phyloP scores from a whole-genome alignment of 2,888 invertebrate species.

The Blastobasis adustella region DNA sequence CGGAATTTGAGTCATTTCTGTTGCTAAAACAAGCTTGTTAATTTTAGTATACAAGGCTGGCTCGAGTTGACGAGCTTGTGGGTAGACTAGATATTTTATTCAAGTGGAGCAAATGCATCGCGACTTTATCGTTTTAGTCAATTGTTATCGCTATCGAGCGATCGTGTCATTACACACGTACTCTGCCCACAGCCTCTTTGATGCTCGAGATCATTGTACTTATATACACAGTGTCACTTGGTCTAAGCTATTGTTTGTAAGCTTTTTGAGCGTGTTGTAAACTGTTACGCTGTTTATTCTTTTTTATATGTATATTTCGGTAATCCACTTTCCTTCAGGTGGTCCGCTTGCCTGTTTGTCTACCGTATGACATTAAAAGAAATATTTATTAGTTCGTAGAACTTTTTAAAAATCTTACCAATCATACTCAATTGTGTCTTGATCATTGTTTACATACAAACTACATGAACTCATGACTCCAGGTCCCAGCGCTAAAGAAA shows the following conservation, averaged over 20 bases:
- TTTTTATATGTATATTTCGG: too few relatives aligned
- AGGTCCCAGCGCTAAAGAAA: too few relatives aligned
- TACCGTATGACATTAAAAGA: too few relatives aligned
- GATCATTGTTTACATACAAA: too few relatives aligned
- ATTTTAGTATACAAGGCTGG: slow-evolving; percentile 3
- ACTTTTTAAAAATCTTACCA: too few relatives aligned
- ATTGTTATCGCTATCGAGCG: slow-evolving; percentile 51
- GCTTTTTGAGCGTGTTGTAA: too few relatives aligned
- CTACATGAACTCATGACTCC: too few relatives aligned
- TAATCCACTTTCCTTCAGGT: too few relatives aligned
- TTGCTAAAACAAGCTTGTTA: slow-evolving; percentile 5
- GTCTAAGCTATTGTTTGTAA: neutral
- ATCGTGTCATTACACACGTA: slow-evolving; percentile 64
- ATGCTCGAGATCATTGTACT: slow-evolving; percentile 27
- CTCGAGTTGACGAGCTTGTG: neutral
- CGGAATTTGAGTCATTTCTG: neutral
- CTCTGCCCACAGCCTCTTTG: slow-evolving; percentile 50
- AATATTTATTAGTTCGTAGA: too few relatives aligned
- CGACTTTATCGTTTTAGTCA: slow-evolving; percentile 33
- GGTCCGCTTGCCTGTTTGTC: too few relatives aligned
- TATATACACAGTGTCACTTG: neutral
- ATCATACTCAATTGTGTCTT: too few relatives aligned
- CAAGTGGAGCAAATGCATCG: slow-evolving; percentile 35
- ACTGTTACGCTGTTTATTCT: too few relatives aligned
- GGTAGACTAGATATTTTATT: slow-evolving; percentile 24